Evolutionary conservation across 2,113 vertebrate species (phyloP).

Genomic region (Scomber scombrus): DNA sequence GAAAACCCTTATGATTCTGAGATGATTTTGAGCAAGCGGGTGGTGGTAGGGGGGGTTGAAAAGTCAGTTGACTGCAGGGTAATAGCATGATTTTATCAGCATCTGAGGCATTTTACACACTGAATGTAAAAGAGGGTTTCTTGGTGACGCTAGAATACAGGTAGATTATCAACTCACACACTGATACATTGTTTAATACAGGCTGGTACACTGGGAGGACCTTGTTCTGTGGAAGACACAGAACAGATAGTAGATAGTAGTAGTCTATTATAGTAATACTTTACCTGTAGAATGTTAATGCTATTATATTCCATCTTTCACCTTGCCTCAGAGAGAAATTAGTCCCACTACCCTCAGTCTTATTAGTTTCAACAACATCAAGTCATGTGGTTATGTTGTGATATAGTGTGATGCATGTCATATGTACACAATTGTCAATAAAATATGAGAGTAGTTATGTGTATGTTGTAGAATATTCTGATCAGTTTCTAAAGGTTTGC

Average conservation of each 20-base stretch:
- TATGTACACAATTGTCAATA: too few relatives aligned
- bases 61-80: constrained; percentile 12
- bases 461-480: too few relatives aligned
- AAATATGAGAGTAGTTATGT: too few relatives aligned
- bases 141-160: not conserved
- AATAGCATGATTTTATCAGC: constrained; percentile 35
- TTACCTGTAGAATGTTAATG: not conserved
- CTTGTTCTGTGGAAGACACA: not conserved
- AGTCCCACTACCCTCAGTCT: too few relatives aligned
- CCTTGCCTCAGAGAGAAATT: too few relatives aligned
- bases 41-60: not conserved
- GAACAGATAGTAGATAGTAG: constrained; percentile 8
- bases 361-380: too few relatives aligned
- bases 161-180: constrained; percentile 22
- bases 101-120: constrained; percentile 28
- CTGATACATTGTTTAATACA: constrained; percentile 4
- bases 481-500: too few relatives aligned
- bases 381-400: too few relatives aligned
- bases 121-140: constrained; percentile 39
- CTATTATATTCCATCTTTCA: too few relatives aligned
- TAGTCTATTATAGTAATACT: constrained; percentile 2
- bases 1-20: not conserved
- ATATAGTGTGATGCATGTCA: too few relatives aligned
- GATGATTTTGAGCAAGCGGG: constrained; percentile 24
- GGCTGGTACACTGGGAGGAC: not conserved